Evolutionary conservation across 53 echinoderm and acorn worm genomes (phyloP).

Genomic region (Echinarachnius parma): DNA sequence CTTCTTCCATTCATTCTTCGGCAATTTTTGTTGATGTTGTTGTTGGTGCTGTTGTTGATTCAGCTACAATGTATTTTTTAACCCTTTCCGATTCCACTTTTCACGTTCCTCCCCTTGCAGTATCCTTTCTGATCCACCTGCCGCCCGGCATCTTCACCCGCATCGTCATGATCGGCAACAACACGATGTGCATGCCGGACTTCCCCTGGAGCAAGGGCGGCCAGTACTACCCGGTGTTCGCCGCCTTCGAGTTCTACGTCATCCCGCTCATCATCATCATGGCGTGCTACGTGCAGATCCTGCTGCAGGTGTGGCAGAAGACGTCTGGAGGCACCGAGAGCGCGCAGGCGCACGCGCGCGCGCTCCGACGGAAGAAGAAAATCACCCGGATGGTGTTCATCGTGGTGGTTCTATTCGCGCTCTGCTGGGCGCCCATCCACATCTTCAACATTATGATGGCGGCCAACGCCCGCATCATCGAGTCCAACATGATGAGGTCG

Average conservation of each 20-base stretch:
- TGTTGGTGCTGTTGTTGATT: no score
- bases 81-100: not conserved
- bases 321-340: constrained; percentile 92
- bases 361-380: constrained; percentile 83
- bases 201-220: constrained; percentile 13
- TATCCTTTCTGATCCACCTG: constrained; percentile 61
- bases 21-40: no score
- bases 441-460: constrained; percentile 47
- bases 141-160: constrained; percentile 58
- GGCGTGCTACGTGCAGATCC: constrained; percentile 82
- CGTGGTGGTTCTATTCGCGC: constrained; percentile 87
- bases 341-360: constrained; percentile 91
- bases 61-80: no score
- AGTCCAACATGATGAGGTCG: not conserved
- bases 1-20: no score
- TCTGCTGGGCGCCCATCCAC: constrained; percentile 90
- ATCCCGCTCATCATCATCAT: constrained; percentile 77
- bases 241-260: constrained; percentile 67
- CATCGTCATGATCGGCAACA: constrained; percentile 32
- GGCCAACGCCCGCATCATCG: not conserved
- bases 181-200: not conserved
- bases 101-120: constrained; percentile 27
- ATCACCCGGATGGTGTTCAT: constrained; percentile 98
- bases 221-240: constrained; percentile 47
- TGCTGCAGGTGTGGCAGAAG: constrained; percentile 88